These are phyloP conservation scores for Sinocyclocheilus maitianheensis DNA, from an alignment of 2,113 vertebrate species.

Conservation along the genomic window DNA sequence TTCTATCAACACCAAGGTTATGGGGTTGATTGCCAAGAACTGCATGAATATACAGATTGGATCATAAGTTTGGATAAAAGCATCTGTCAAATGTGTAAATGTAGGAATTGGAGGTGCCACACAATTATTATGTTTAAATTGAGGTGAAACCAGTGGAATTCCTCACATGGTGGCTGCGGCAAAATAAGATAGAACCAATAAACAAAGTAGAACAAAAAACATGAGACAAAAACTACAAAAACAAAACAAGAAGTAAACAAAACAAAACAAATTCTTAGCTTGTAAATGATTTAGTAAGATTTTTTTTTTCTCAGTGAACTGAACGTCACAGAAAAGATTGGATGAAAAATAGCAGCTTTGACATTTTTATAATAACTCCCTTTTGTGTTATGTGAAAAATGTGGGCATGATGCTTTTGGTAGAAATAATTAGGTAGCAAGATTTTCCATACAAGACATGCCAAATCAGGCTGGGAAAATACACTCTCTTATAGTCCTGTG, in stretches of 20 bases:
- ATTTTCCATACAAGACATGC: neutral
- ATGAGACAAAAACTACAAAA: too few species aligned
- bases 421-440: neutral
- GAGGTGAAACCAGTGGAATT: too few species aligned
- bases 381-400: neutral
- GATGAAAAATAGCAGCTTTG: neutral
- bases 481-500: neutral
- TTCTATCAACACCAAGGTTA: neutral
- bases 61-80: neutral
- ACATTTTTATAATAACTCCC: neutral
- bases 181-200: neutral
- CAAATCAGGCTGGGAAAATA: slow-evolving; percentile 9
- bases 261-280: neutral
- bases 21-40: neutral
- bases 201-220: neutral
- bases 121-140: neutral
- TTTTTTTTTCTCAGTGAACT: neutral
- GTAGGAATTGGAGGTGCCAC: neutral
- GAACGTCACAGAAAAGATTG: neutral
- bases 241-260: neutral
- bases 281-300: neutral
- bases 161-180: too few species aligned
- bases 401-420: neutral
- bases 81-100: neutral
- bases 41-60: too few species aligned